Evolutionary conservation across 30 jellyfish, hydroid and myxozoan genomes (phyloP), one percentile per base, ranked within the genome.

Genomic region (Turritopsis rubra): DNA sequence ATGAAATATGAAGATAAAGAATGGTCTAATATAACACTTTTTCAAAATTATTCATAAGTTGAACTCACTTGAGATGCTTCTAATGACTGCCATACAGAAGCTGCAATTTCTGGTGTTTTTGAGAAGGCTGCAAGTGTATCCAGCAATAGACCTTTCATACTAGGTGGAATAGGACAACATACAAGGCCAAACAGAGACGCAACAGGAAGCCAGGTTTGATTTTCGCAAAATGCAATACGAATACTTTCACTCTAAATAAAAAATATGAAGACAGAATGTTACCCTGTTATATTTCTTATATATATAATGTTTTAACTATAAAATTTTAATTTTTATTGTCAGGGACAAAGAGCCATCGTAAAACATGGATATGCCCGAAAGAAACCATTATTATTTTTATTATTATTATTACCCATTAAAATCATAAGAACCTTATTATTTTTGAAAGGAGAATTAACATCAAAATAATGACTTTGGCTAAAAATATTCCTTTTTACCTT

Each of bases 41-140:
- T 9, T 74, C 17, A 0, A 9, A 74, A 30, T 29, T 0, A 0
- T 29, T 74, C 65, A 22, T 29, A 19, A 26, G 8, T 73, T 20
- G 65, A 72, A n/a, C 54, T 21, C 78, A 92, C 98, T 87, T 92
- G 98, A 7, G 98, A 77, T 16, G 98, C 98, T 74, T 92, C 98
- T 22, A 92, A 84, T 0, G 98, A 92, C 30, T 92, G 98, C 98
- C 98, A 92, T 0, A 92, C 25, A 22, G 85, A 89, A 1, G 95
- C 79, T 25, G 94, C 96, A 65, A 92, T 83, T 85, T 92, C 98
- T 1, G 98, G 96, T 1, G 98, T 85, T 41, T 75, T 78, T 1
- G 98, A 94, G 83, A 92, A 92, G 21, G 91, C 95, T 0, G 98
- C 92, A 73, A 92, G 87, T 17, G 95, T 84, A 5, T 92, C 95